Percentiles rank a stretch among this genome's conserved stretches.
Conservation (phyloP, 2,113 vertebrate genomes). For the Anoura caudifer region DNA sequence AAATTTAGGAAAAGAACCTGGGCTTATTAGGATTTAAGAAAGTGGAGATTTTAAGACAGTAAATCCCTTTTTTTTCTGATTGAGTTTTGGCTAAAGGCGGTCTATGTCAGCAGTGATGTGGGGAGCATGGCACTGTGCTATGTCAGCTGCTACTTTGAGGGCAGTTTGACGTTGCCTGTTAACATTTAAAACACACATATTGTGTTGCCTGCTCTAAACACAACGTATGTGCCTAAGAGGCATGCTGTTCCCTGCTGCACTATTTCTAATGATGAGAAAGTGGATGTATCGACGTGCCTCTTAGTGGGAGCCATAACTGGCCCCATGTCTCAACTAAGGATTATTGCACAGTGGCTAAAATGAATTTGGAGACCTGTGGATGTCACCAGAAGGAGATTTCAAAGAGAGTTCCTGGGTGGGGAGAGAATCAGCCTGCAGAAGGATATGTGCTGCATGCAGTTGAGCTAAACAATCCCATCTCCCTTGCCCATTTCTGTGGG, state of each 20-base stretch:
- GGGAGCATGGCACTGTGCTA: neutral
- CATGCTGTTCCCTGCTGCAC: neutral
- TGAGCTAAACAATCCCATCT: accelerated
- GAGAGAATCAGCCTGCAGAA: neutral
- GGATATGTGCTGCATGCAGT: neutral
- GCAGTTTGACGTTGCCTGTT: neutral
- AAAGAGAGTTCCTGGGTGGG: neutral
- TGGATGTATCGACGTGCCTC: neutral
- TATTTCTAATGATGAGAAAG: neutral
- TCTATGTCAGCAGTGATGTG: accelerated
- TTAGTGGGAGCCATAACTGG: neutral
- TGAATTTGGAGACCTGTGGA: neutral
- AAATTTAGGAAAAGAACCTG: neutral
- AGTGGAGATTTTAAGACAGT: neutral
- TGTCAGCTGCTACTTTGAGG: neutral
- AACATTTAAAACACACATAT: neutral
- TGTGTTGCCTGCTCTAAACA: neutral
- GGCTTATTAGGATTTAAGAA: neutral
- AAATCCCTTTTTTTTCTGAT: neutral
- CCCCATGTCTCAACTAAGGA: neutral
- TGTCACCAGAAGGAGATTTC: neutral
- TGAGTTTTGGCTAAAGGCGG: neutral
- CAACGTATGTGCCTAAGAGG: accelerated
- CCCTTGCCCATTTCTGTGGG: neutral
- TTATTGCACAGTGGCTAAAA: neutral